Evolutionary conservation across 1,140 invertebrate species (phyloP).

Genomic region (Bradynema listronoti): DNA sequence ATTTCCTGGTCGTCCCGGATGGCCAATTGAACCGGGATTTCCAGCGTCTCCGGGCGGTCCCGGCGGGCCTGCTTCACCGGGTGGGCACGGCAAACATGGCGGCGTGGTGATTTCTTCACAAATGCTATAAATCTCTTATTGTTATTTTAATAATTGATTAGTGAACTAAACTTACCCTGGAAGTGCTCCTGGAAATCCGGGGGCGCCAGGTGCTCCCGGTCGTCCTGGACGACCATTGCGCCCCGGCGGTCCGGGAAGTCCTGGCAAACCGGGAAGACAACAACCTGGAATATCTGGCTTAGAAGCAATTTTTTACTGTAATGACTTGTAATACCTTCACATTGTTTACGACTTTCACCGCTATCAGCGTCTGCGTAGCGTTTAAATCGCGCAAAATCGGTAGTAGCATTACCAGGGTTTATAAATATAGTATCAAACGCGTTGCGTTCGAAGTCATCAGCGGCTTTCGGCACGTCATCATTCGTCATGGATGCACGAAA

Average conservation of each 20-base stretch:
- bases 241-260: slow-evolving; percentile 49
- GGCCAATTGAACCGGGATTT: slow-evolving; percentile 36
- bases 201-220: slow-evolving; percentile 49
- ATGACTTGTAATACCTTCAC: slow-evolving; percentile 32
- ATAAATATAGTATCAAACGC: too few species aligned
- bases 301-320: slow-evolving; percentile 6
- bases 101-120: slow-evolving; percentile 57
- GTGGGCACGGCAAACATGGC: slow-evolving; percentile 54
- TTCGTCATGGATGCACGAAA: slow-evolving; percentile 29
- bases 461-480: slow-evolving; percentile 19
- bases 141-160: slow-evolving; percentile 6
- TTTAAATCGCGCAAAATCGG: slow-evolving; percentile 13
- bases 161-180: slow-evolving; percentile 41
- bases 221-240: slow-evolving; percentile 50
- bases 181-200: slow-evolving; percentile 54
- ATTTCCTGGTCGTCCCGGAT: slow-evolving; percentile 46
- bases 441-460: too few species aligned
- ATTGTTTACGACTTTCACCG: slow-evolving; percentile 32
- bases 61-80: slow-evolving; percentile 45
- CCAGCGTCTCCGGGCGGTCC: slow-evolving; percentile 46
- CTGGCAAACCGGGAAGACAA: slow-evolving; percentile 52
- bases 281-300: slow-evolving; percentile 34
- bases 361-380: slow-evolving; percentile 25
- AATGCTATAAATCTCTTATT: slow-evolving; percentile 24
- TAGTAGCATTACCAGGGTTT: slow-evolving; percentile 17